Evolutionary conservation across 2,797 vertebrate genomes (phyloP), one percentile per base, ranked within the genome.

Genomic region (Nyctibius grandis): DNA sequence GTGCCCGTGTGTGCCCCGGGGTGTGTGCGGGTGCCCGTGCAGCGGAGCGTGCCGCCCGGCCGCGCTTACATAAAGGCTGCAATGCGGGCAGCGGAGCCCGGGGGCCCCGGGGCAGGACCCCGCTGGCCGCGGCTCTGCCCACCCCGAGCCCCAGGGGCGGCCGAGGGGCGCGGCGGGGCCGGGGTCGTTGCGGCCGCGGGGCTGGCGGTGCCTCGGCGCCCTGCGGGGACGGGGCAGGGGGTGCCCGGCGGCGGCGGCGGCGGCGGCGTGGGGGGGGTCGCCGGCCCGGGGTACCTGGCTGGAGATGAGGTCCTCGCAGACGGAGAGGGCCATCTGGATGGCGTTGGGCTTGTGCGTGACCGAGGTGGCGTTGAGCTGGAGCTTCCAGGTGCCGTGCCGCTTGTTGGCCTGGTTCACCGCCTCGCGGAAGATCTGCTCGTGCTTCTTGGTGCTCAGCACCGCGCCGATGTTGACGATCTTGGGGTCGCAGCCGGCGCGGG

Each of bases 221-320:
- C 38, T 26, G 45, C 31, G 29, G 69, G 64, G 29, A 15, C 23
- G 34, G 76, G 60, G 25, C 17, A 6, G 48, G 31, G 15, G 16
- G 29, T 47, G 8, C 22, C 57, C 22, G 56, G 40, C 33, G 36
- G 54, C 8, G 63, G 29, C 6, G 34, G n/a, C 4, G 15, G 56
- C 6, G 36, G 40, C n/a, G n/a, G n/a, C n/a, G n/a, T n/a, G 38
- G 28, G 29, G 29, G 26, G 13, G 11, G 15, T 59, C 7, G 64
- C 91, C 72, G 79, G 22, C 51, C 73, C 76, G 51, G 38, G 65
- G 96, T 97, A 99, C 99, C 99, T 99, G 99, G 97, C 99, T 98
- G 97, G 99, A 99, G 98, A 99, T 99, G 97, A 99, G 99, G 98
- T 99, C 99, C 98, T 99, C 99, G 95, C 99, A 99, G 65, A 99